Conservation (phyloP, 92 coral and sea anemone species). For the Parazoanthus atlanticus region DNA sequence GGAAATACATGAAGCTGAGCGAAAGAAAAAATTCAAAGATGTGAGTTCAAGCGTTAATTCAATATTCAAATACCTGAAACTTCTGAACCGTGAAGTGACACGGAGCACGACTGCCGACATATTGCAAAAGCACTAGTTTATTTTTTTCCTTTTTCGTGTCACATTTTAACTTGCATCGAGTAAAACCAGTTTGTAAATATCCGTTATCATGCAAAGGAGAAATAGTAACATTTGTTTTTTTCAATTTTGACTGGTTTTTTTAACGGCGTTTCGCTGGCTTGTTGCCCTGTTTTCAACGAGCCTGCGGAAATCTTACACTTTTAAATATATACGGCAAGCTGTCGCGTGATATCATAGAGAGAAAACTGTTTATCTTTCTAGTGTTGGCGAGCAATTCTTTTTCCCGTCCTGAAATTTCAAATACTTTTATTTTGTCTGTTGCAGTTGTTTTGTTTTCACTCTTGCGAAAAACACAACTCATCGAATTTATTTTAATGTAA, state of each 20-base stretch:
- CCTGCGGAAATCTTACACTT: slow-evolving; percentile 42
- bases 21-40: slow-evolving; percentile 26
- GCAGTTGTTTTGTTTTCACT: slow-evolving; percentile 24
- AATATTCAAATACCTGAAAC: slow-evolving; percentile 74
- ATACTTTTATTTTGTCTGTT: neutral
- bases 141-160: slow-evolving; percentile 17
- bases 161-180: neutral
- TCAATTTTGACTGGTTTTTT: neutral
- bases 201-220: neutral
- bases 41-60: slow-evolving; percentile 51
- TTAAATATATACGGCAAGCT: neutral
- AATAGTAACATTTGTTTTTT: slow-evolving; percentile 10
- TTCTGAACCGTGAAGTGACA: slow-evolving; percentile 82
- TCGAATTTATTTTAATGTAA: neutral
- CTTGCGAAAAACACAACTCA: slow-evolving; percentile 41
- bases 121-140: neutral
- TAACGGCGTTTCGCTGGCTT: slow-evolving; percentile 9
- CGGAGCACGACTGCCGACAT: slow-evolving; percentile 26
- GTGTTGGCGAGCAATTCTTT: neutral
- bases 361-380: neutral
- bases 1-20: neutral
- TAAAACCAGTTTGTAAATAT: neutral
- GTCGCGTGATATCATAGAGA: slow-evolving; percentile 33
- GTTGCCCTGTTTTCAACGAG: slow-evolving; percentile 15
- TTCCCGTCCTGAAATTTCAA: neutral